Base-by-base conservation (phyloP, 2,113 vertebrate genomes). In the Catagonus wagneri region DNA sequence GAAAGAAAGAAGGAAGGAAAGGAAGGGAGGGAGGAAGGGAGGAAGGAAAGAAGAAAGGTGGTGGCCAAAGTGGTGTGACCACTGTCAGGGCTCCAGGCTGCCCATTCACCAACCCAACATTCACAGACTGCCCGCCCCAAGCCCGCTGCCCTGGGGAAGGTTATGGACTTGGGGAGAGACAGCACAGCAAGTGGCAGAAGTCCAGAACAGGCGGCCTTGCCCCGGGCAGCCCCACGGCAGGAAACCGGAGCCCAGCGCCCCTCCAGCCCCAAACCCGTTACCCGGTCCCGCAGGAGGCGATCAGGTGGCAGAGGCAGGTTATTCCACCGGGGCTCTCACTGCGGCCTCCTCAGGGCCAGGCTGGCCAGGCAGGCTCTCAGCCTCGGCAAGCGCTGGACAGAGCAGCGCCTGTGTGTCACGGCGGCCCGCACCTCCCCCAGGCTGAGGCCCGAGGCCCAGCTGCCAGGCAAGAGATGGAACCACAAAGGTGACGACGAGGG, bases 111-210 rank as follows among this genome's bases (percentile, higher is more conserved):
- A 15, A 34, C n/a, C 85, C 25, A 7, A 4, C 25, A 14, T 22
- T 13, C 32, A 19, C 68, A 2, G 22, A 4, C 34, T 22, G 25
- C 27, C 36, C 61, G 29, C n/a, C 4, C 34, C 44, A 29, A 9
- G 61, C 56, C 20, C 10, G 25, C 44, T 5, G 56, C n/a, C 32
- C 75, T 39, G 39, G 34, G 20, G 39, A 58, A 20, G 6, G 27
- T 4, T 2, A 0, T 1, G 6, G 56, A 0, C 72, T 13, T 12
- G 68, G 54, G 13, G 6, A n/a, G 27, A 25, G 3, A 56, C 4
- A 15, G 58, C 19, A 10, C 6, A 1, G 75, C 10, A 12, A 22
- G 2, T 2, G 2, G 58, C 39, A 2, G 1, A 32, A 23, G 7
- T 32, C 22, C 0, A 25, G 54, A 3, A 12, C 15, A 13, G n/a